These are phyloP conservation scores for Drosophila neocordata DNA, from an alignment of 1,140 invertebrate genomes.

Conservation along the genomic window DNA sequence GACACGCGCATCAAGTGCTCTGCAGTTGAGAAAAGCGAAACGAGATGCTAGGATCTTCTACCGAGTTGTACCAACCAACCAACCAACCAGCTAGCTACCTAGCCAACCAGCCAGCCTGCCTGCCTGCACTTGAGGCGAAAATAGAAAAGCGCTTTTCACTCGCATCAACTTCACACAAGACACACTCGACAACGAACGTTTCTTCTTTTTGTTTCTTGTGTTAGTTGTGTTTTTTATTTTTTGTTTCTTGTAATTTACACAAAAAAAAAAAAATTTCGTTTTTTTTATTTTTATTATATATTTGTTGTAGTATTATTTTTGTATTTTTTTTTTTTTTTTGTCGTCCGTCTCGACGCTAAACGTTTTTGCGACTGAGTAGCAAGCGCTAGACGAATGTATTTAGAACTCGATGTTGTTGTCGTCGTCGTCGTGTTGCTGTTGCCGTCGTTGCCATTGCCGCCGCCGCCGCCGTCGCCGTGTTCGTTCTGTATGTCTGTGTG, in stretches of 20 bases:
- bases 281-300: conserved; percentile 10
- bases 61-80: not conserved
- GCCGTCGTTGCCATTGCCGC: conserved; percentile 7
- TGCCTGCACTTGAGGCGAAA: conserved; percentile 75
- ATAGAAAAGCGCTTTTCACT: conserved; percentile 77
- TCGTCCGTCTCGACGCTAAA: conserved; percentile 73
- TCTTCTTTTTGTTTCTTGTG: conserved; percentile 27
- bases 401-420: conserved; percentile 62
- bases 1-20: conserved; percentile 65
- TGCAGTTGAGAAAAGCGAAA: conserved; percentile 27
- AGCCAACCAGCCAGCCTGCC: conserved; percentile 20
- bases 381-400: conserved; percentile 76
- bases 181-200: conserved; percentile 36
- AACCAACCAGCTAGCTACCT: not conserved
- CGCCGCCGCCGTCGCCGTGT: conserved; percentile 6
- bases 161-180: conserved; percentile 66
- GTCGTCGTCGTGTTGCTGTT: conserved; percentile 13
- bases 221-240: conserved; percentile 10
- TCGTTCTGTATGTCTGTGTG: conserved; percentile 21
- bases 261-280: not conserved
- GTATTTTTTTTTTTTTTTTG: conserved; percentile 27
- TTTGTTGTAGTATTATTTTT: too few relatives aligned
- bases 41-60: conserved; percentile 8
- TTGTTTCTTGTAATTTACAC: conserved; percentile 29
- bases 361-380: conserved; percentile 72